Conservation (phyloP, 1,140 invertebrate species). For the roundworm (Caenorhabditis elegans) region DNA sequence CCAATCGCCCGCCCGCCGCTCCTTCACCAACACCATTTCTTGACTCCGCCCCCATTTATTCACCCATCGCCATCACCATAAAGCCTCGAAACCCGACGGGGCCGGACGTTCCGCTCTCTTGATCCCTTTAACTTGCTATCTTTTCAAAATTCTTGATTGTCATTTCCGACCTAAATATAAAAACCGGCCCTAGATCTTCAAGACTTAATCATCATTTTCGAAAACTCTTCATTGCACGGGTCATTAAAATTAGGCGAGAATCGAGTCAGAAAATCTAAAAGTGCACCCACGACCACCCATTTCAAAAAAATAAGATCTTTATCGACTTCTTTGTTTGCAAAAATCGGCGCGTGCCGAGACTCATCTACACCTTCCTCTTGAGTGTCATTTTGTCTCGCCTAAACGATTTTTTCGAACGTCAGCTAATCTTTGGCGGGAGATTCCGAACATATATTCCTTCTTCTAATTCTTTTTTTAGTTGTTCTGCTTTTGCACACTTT, state of each 20-base stretch:
- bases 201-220: neutral
- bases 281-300: constrained; percentile 19
- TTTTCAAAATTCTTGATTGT: constrained; percentile 2
- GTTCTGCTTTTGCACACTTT: neutral
- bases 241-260: constrained; percentile 14
- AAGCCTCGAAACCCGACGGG: neutral
- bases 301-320: constrained; percentile 25
- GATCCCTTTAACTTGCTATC: neutral
- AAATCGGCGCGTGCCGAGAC: constrained; percentile 19
- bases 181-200: neutral
- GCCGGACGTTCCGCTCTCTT: neutral
- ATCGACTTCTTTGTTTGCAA: constrained; percentile 27
- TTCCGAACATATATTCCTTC: neutral
- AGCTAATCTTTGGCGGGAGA: neutral
- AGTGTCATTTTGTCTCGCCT: neutral
- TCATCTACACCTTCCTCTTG: constrained; percentile 12
- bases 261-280: constrained; percentile 21
- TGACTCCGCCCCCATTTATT: constrained; percentile 7
- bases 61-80: constrained; percentile 3
- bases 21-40: constrained; percentile 1
- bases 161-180: neutral
- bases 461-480: neutral
- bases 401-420: neutral
- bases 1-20: constrained; percentile 15
- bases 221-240: neutral